phyloP scores from a whole-genome alignment of 2,797 vertebrate genomes.

The Nyctibius grandis region DNA sequence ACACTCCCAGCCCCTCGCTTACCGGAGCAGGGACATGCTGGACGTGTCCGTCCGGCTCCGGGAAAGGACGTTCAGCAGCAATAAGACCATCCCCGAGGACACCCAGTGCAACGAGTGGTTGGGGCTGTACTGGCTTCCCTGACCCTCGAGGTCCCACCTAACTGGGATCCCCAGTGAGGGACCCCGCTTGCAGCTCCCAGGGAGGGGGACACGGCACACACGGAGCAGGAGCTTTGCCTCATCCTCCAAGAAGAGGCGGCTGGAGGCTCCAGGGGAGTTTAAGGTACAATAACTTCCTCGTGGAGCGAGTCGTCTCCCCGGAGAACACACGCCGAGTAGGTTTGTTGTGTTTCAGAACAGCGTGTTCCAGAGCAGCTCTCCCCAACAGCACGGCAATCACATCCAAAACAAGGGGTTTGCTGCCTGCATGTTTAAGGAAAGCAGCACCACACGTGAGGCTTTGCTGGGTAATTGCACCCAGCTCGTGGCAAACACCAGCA shows the following conservation, averaged over 20 bases:
- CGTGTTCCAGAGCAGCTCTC: background rate
- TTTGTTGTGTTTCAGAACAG: background rate
- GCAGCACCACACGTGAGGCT: background rate
- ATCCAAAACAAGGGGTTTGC: background rate
- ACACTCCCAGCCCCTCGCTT: background rate
- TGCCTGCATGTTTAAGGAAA: background rate
- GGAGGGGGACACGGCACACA: background rate
- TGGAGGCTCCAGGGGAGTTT: background rate
- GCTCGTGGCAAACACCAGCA: background rate
- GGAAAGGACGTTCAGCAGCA: background rate
- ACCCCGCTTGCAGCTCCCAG: background rate
- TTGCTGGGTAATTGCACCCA: background rate
- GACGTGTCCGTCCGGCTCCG: fast-evolving
- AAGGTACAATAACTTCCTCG: background rate
- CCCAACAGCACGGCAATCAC: background rate
- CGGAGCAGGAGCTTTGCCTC: background rate
- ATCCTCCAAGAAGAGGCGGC: background rate
- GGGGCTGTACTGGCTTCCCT: background rate
- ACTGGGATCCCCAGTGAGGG: background rate
- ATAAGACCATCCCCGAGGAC: fast-evolving
- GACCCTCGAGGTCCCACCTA: background rate
- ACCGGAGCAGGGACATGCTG: fast-evolving
- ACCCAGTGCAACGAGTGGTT: fast-evolving
- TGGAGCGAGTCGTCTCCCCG: background rate
- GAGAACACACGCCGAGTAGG: background rate